Percentiles rank a stretch among this genome's conserved stretches.
phyloP scores from a whole-genome alignment of 2,113 vertebrate species.

The Pavo muticus region DNA sequence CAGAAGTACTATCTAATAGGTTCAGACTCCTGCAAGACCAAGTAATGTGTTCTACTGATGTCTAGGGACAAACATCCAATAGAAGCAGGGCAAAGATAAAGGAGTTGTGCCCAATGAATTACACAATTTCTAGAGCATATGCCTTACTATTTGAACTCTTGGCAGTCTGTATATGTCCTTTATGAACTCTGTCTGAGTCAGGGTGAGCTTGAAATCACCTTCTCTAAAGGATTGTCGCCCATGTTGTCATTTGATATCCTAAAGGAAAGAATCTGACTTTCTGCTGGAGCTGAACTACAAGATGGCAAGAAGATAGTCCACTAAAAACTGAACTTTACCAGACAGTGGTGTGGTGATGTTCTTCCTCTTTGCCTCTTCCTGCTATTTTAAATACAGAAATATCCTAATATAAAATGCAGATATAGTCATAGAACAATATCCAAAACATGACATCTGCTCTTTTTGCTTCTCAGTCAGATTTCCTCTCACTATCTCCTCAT shows the following conservation, averaged over 20 bases:
- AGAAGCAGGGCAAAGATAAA: not conserved
- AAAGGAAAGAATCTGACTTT: not conserved
- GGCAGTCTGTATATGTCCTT: not conserved
- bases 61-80: not conserved
- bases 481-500: rapidly evolving
- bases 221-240: not conserved
- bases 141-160: not conserved
- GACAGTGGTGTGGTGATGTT: not conserved
- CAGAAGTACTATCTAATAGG: not conserved
- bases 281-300: not conserved
- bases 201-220: not conserved
- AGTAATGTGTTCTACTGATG: not conserved
- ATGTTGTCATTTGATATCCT: not conserved
- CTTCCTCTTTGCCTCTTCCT: not conserved
- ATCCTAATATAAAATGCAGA: not conserved
- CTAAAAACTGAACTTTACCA: not conserved
- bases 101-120: not conserved
- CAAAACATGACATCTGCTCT: not conserved
- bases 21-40: not conserved
- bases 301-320: not conserved
- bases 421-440: not conserved
- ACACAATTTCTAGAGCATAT: not conserved
- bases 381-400: not conserved
- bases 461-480: not conserved
- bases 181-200: not conserved